A percentile compares a stretch with the other conserved stretches of the same genome.
Conservation (phyloP, 2,888 invertebrate genomes). For the Mesochorus sp. region DNA sequence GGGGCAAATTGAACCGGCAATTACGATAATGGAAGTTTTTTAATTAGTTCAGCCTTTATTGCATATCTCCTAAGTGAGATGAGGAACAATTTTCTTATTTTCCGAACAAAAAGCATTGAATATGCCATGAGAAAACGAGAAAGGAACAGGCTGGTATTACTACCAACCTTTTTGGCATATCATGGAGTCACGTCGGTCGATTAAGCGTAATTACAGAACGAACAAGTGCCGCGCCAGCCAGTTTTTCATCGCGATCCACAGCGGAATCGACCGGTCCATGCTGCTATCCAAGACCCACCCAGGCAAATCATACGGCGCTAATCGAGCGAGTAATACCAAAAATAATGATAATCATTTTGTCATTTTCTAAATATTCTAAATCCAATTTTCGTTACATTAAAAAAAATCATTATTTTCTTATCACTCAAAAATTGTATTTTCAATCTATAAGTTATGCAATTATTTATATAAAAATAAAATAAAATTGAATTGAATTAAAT, state of each 20-base stretch:
- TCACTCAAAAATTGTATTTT: too few relatives aligned
- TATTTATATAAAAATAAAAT: too few relatives aligned
- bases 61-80: neutral
- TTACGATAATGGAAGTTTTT: constrained; percentile 45
- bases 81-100: constrained; percentile 24
- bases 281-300: neutral
- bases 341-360: too few relatives aligned
- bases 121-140: neutral
- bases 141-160: constrained; percentile 4
- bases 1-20: constrained; percentile 22
- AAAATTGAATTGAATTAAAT: too few relatives aligned
- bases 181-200: constrained; percentile 29
- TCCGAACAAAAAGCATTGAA: constrained; percentile 20
- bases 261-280: neutral
- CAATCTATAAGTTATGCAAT: too few relatives aligned
- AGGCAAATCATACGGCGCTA: too few relatives aligned
- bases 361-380: too few relatives aligned
- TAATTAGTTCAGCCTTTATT: constrained; percentile 26
- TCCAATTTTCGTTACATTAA: too few relatives aligned
- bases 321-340: too few relatives aligned
- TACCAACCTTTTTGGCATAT: constrained; percentile 17
- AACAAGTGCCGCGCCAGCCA: constrained; percentile 23
- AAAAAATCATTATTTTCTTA: too few relatives aligned
- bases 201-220: constrained; percentile 42
- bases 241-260: constrained; percentile 20